phyloP scores from a whole-genome alignment of 2,888 invertebrate species.

The Papilio demoleus region DNA sequence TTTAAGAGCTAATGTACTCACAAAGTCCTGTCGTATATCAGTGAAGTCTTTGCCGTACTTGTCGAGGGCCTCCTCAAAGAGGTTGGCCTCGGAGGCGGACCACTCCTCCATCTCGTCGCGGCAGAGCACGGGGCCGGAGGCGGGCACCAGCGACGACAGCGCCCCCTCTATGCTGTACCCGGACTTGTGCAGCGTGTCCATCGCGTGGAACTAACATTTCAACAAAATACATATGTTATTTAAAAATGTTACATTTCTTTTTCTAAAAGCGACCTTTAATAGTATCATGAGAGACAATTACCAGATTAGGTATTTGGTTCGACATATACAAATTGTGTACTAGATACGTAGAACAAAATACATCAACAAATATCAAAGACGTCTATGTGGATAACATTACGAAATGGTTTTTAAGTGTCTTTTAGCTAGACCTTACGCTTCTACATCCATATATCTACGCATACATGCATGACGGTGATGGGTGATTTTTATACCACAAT shows the following conservation, averaged over 20 bases:
- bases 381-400: too few species aligned
- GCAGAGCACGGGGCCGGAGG: slow-evolving; percentile 97
- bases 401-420: too few species aligned
- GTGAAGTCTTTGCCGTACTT: slow-evolving; percentile 99
- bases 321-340: too few species aligned
- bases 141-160: slow-evolving; percentile 96
- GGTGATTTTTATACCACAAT: too few species aligned
- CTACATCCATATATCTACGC: too few species aligned
- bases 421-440: too few species aligned
- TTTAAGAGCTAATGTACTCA: slow-evolving; percentile 78
- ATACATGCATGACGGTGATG: too few species aligned
- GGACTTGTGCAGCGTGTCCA: slow-evolving; percentile 97
- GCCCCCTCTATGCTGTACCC: slow-evolving; percentile 96
- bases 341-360: too few species aligned
- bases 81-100: slow-evolving; percentile 99
- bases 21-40: slow-evolving; percentile 98
- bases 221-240: background rate
- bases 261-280: background rate
- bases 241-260: background rate
- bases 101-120: slow-evolving; percentile 99
- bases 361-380: too few species aligned
- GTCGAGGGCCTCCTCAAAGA: slow-evolving; percentile 99
- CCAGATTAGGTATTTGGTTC: too few species aligned
- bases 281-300: too few species aligned
- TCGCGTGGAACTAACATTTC: slow-evolving; percentile 93